A percentile compares a stretch with the other conserved stretches of the same genome.
These are phyloP conservation scores for Brachystomella parvula DNA, from an alignment of 1,140 invertebrate species.

Conservation along the genomic window DNA sequence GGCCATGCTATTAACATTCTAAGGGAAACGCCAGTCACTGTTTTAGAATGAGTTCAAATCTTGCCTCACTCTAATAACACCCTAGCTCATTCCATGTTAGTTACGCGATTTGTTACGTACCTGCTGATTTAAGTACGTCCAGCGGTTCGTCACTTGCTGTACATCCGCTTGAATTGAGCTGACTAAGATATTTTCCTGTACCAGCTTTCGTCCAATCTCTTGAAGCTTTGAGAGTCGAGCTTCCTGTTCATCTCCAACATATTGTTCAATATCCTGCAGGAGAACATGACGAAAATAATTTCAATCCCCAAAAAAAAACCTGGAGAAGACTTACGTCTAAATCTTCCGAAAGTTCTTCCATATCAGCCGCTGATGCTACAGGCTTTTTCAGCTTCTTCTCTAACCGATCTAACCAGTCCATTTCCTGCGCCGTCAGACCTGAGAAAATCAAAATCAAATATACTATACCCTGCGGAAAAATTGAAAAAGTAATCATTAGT, in stretches of 20 bases:
- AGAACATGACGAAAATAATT: constrained; percentile 23
- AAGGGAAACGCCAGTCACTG: too few relatives aligned
- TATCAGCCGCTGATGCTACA: constrained; percentile 67
- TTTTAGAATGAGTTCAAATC: too few relatives aligned
- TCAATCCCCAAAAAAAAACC: constrained; percentile 1
- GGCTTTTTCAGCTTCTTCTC: constrained; percentile 67
- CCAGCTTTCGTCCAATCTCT: constrained; percentile 62
- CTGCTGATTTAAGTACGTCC: constrained; percentile 59
- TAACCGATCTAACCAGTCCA: constrained; percentile 70
- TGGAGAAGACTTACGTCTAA: constrained; percentile 60
- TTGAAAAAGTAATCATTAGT: not conserved
- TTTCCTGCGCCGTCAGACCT: constrained; percentile 67
- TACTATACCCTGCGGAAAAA: too few relatives aligned
- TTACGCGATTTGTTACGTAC: too few relatives aligned
- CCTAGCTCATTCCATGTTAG: too few relatives aligned
- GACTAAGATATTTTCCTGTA: constrained; percentile 67
- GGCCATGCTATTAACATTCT: too few relatives aligned
- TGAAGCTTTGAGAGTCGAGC: constrained; percentile 64
- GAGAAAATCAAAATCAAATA: constrained; percentile 20
- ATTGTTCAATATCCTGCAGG: constrained; percentile 71
- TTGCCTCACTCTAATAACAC: too few relatives aligned
- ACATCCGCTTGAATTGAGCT: constrained; percentile 61
- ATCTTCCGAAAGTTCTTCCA: constrained; percentile 86
- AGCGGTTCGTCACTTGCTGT: constrained; percentile 56
- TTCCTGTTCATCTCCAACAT: constrained; percentile 65